Base-by-base conservation (phyloP, 2,113 vertebrate species). In the Climacteris rufus region DNA sequence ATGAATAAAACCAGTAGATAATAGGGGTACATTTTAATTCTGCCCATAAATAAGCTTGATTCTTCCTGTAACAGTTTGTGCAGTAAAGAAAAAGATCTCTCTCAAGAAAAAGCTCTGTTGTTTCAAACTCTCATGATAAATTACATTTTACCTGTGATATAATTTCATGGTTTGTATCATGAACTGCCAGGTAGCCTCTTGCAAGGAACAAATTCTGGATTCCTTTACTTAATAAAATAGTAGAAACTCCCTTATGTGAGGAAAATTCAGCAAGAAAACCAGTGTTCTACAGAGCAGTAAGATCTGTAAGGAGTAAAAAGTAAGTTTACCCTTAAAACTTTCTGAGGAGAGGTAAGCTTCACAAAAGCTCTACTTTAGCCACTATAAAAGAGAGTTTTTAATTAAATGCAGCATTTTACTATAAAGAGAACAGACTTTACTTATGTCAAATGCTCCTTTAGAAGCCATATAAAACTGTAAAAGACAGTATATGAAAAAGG, bases 391-490 rank as follows among this genome's bases (percentile, higher is more conserved):
- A 96, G 91, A 93, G 72, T 40, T 97, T 97, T 92, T 96, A 97
- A 96, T 96, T 90, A 96, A 96, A 93, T 95, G 60, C 89, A 97
- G 79, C 57, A 85, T 96, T 97, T 97, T 96, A 93, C 39, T 97
- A 57, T 96, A 92, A 93, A 96, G 74, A 85, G 85, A 92, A 92
- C 74, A 97, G 96, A 93, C 79, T 87, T 94, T 85, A 92, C 84
- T 95, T 97, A 96, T 97, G 94, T 97, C 94, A 97, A 97, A 97
- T 66, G 65, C 59, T 93, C 89, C 95, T 96, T 97, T 97, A 94
- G 83, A 96, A 97, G 96, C 76, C 93, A 96, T 88, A 97, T 96
- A 95, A 95, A 97, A 91, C 94, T 90, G 63, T 97, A 92, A 95
- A 96, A 96, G 94, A 77, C 79, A 92, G 64, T 94, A 86, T 97